Percentiles rank a stretch among this genome's conserved stretches.
Evolutionary conservation across 2,888 invertebrate genomes (phyloP).

Genomic region (Cheilosia scutellata): DNA sequence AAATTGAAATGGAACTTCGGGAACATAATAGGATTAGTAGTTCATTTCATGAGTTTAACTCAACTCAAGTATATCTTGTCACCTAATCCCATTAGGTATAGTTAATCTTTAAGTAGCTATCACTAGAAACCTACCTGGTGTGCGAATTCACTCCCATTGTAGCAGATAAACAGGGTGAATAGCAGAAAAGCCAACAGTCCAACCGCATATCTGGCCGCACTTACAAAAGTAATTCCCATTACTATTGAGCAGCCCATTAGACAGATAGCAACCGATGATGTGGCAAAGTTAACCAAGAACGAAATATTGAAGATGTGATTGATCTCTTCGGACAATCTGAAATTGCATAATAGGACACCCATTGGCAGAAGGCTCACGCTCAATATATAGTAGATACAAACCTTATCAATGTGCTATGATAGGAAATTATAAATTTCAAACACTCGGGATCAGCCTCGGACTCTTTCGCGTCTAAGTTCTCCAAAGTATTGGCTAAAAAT

Average conservation of each 20-base stretch:
- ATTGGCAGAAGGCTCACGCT: neutral
- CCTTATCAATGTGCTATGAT: constrained; percentile 79
- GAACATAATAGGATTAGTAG: too few relatives aligned
- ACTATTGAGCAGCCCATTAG: constrained; percentile 79
- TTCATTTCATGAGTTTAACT: too few relatives aligned
- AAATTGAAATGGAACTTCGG: too few relatives aligned
- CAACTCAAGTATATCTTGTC: too few relatives aligned
- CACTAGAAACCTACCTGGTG: constrained; percentile 76
- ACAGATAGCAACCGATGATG: constrained; percentile 80
- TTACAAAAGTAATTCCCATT: constrained; percentile 77
- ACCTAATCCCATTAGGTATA: too few relatives aligned
- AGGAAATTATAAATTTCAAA: constrained; percentile 77
- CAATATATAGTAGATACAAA: constrained; percentile 21
- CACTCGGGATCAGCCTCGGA: constrained; percentile 74
- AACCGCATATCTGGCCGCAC: constrained; percentile 78
- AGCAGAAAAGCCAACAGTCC: constrained; percentile 79
- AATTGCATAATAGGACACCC: neutral
- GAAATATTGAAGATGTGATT: constrained; percentile 79
- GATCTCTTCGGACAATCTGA: constrained; percentile 76
- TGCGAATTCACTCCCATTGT: constrained; percentile 79
- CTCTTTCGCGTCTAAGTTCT: constrained; percentile 76
- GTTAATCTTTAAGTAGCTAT: neutral
- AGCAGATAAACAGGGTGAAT: constrained; percentile 79
- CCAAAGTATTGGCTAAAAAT: constrained; percentile 77
- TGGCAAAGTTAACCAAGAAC: constrained; percentile 79